Percentiles rank a stretch among this genome's conserved stretches.
These are phyloP conservation scores for Globia sparganii DNA, from an alignment of 2,888 invertebrate genomes.

Conservation along the genomic window DNA sequence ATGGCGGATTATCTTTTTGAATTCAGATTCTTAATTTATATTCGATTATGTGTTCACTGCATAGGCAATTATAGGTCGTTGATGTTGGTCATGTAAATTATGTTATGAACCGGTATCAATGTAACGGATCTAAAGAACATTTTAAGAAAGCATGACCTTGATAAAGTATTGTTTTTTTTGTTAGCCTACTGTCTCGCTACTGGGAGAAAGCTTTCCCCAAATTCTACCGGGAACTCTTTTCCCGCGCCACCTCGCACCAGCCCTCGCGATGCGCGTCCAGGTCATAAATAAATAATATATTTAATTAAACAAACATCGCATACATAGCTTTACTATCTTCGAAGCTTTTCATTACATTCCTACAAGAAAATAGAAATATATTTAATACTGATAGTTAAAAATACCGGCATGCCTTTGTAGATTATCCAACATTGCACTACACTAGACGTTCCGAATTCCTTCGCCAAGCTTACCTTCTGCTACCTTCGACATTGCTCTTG, in stretches of 20 bases:
- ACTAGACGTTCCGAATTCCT: slow-evolving; percentile 61
- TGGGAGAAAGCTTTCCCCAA: no score
- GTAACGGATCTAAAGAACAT: neutral
- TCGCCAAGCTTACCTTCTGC: slow-evolving; percentile 37
- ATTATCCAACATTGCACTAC: slow-evolving; percentile 47
- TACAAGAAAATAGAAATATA: slow-evolving; percentile 29
- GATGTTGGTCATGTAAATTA: neutral
- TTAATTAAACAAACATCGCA: neutral
- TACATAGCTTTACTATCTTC: neutral
- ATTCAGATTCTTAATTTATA: neutral
- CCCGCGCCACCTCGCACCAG: neutral
- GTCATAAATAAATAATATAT: neutral
- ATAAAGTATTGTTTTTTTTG: neutral
- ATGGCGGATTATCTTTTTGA: neutral
- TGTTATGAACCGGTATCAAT: neutral
- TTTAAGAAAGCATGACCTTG: neutral
- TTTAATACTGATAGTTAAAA: slow-evolving; percentile 29
- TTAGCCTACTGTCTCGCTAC: neutral
- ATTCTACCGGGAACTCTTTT: no score
- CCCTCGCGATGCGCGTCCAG: neutral
- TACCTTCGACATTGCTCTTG: slow-evolving; percentile 53
- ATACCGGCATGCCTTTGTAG: slow-evolving; percentile 53
- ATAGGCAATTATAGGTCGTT: neutral
- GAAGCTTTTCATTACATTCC: neutral
- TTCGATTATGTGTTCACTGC: neutral